Evolutionary conservation across 2,113 vertebrate species (phyloP).

Genomic region (Gadus macrocephalus): DNA sequence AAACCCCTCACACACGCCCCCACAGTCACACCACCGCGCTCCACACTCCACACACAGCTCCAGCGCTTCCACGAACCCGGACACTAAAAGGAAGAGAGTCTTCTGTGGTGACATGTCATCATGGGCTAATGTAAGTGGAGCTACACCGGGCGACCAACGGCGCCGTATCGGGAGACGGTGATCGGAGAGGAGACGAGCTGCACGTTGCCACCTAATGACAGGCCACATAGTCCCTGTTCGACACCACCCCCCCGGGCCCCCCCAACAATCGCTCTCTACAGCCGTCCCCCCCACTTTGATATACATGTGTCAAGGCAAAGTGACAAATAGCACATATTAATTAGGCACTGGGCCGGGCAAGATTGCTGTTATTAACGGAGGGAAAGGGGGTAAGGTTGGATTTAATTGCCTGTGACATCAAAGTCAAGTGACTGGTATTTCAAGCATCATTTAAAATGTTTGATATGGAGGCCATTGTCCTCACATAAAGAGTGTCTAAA

Average conservation of each 20-base stretch:
- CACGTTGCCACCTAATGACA: slow-evolving; percentile 64
- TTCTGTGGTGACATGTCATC: too few species aligned
- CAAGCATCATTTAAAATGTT: slow-evolving; percentile 99
- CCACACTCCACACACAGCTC: too few species aligned
- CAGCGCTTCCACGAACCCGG: too few species aligned
- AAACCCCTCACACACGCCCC: too few species aligned
- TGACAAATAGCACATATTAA: slow-evolving; percentile 99
- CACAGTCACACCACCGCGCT: too few species aligned
- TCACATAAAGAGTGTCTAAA: slow-evolving; percentile 98
- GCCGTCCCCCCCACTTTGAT: slow-evolving; percentile 80
- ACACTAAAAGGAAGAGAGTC: too few species aligned
- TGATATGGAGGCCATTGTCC: slow-evolving; percentile 99
- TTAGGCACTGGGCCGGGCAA: slow-evolving; percentile 98
- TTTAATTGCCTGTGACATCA: slow-evolving; percentile 99
- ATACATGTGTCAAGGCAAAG: slow-evolving; percentile 98
- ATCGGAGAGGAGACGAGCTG: slow-evolving; percentile 15
- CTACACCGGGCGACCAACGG: too few species aligned
- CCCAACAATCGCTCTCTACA: slow-evolving; percentile 44
- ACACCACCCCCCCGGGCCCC: slow-evolving; percentile 63
- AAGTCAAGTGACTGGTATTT: slow-evolving; percentile 99
- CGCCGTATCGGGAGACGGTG: too few species aligned
- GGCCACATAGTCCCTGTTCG: slow-evolving; percentile 53
- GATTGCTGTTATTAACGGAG: slow-evolving; percentile 99
- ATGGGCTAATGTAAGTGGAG: too few species aligned
- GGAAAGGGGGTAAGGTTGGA: slow-evolving; percentile 92